Percentiles rank a stretch among this genome's conserved stretches.
phyloP scores from a whole-genome alignment of 2,888 invertebrate genomes.

The Formica aserva region DNA sequence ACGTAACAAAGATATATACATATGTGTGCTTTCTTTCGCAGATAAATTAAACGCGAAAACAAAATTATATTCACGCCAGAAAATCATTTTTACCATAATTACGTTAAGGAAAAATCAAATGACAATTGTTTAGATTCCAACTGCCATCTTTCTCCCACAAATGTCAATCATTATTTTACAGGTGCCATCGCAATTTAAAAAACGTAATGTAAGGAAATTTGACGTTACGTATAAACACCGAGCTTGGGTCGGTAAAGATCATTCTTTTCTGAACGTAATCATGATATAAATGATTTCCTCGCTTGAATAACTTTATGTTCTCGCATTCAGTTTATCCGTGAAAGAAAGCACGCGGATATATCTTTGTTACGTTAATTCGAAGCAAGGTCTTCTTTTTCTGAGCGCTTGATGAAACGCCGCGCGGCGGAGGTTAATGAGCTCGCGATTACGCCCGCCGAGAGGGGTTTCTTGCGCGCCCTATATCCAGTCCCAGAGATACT shows the following conservation, averaged over 20 bases:
- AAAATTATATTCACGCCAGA: too few species aligned
- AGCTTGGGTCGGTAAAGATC: not conserved
- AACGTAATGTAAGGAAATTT: not conserved
- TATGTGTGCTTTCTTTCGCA: too few species aligned
- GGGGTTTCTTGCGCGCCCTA: conserved; percentile 55
- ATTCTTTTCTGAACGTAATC: not conserved
- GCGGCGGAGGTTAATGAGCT: conserved; percentile 48
- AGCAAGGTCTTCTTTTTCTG: not conserved
- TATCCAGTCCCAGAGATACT: conserved; percentile 73
- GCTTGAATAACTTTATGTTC: not conserved
- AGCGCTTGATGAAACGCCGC: not conserved
- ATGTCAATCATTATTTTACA: not conserved
- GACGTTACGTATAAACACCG: not conserved
- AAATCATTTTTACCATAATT: too few species aligned
- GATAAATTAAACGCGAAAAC: too few species aligned
- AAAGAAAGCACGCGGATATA: conserved; percentile 39
- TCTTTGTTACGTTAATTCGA: conserved; percentile 61
- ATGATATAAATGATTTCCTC: not conserved
- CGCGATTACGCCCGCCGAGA: conserved; percentile 68
- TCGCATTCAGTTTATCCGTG: not conserved
- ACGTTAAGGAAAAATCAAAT: too few species aligned
- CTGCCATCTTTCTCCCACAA: not conserved
- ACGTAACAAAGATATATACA: too few species aligned
- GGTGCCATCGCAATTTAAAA: not conserved
- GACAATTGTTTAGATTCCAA: not conserved